A percentile compares a stretch with the other conserved stretches of the same genome.
Conservation (phyloP, 2,888 invertebrate species). For the Eupithecia vulgata region DNA sequence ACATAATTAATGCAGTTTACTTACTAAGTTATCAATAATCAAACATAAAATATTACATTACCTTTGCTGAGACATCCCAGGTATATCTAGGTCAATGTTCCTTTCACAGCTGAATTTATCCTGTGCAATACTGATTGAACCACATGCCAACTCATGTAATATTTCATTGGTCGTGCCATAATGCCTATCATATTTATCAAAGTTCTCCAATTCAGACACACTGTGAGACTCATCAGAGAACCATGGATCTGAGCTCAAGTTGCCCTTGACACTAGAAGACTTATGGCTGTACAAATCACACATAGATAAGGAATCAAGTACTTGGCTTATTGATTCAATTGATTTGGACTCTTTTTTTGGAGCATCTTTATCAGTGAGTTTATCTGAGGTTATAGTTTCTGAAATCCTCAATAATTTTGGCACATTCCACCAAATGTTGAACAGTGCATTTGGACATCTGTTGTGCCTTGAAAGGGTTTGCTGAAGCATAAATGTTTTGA, state of each 20-base stretch:
- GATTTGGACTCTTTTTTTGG: slow-evolving; percentile 37
- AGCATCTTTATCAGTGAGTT: slow-evolving; percentile 43
- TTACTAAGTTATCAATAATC: too few relatives aligned
- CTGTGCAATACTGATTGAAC: slow-evolving; percentile 55
- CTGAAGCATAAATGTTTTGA: slow-evolving; percentile 50
- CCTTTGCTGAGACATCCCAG: slow-evolving; percentile 67
- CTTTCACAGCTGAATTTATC: slow-evolving; percentile 48
- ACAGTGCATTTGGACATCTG: slow-evolving; percentile 47
- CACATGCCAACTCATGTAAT: slow-evolving; percentile 54
- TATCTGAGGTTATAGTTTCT: slow-evolving; percentile 15
- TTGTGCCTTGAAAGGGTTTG: slow-evolving; percentile 47
- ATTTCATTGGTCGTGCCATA: slow-evolving; percentile 60
- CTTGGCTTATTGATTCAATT: slow-evolving; percentile 57
- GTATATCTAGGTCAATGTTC: slow-evolving; percentile 53
- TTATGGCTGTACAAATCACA: slow-evolving; percentile 61
- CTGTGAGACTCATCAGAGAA: slow-evolving; percentile 60
- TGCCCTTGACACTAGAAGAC: slow-evolving; percentile 43
- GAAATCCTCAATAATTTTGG: slow-evolving; percentile 54
- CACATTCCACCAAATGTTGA: slow-evolving; percentile 74
- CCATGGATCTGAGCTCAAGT: slow-evolving; percentile 67
- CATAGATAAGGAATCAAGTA: slow-evolving; percentile 71
- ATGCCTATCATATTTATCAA: slow-evolving; percentile 56
- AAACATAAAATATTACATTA: slow-evolving; percentile 47
- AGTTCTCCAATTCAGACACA: slow-evolving; percentile 68
- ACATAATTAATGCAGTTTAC: too few relatives aligned